Conservation (phyloP, 2,797 vertebrate species). For the Lates japonicus region DNA sequence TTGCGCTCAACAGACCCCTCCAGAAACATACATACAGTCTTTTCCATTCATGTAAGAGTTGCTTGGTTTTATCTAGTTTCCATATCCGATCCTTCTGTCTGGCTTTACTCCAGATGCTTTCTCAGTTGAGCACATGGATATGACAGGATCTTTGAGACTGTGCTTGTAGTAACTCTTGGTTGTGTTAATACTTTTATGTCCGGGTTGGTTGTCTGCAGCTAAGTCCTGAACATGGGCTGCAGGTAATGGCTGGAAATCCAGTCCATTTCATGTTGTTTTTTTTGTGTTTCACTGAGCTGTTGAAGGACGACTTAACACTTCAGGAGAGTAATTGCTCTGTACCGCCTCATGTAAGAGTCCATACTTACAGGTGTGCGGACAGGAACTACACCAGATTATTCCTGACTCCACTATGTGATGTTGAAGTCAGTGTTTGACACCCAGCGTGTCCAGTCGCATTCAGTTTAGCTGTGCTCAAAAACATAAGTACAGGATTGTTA, state of each 20-base stretch:
- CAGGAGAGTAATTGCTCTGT: conserved; percentile 8
- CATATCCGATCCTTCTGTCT: background rate
- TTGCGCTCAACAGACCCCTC: conserved; percentile 26
- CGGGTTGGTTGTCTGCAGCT: background rate
- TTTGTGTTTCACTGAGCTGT: conserved; percentile 12
- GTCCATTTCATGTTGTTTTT: background rate
- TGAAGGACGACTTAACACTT: conserved; percentile 26
- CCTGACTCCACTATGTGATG: conserved; percentile 29
- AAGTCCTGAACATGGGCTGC: conserved; percentile 24
- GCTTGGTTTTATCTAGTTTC: background rate
- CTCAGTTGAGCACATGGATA: conserved; percentile 5
- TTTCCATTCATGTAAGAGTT: conserved; percentile 13
- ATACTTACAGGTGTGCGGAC: background rate
- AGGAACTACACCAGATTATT: conserved; percentile 20
- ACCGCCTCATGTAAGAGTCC: conserved; percentile 2
- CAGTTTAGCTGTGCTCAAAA: conserved; percentile 40
- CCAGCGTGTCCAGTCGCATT: conserved; percentile 26
- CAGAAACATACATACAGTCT: conserved; percentile 27
- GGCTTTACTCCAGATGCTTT: background rate
- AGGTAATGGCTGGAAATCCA: conserved; percentile 35
- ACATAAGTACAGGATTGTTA: conserved; percentile 47
- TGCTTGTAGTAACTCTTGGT: conserved; percentile 10
- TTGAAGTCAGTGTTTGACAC: conserved; percentile 34
- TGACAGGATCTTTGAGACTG: conserved; percentile 19
- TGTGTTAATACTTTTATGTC: conserved; percentile 19